phyloP scores from a whole-genome alignment of 1,140 invertebrate species.

The Platyura marginata region DNA sequence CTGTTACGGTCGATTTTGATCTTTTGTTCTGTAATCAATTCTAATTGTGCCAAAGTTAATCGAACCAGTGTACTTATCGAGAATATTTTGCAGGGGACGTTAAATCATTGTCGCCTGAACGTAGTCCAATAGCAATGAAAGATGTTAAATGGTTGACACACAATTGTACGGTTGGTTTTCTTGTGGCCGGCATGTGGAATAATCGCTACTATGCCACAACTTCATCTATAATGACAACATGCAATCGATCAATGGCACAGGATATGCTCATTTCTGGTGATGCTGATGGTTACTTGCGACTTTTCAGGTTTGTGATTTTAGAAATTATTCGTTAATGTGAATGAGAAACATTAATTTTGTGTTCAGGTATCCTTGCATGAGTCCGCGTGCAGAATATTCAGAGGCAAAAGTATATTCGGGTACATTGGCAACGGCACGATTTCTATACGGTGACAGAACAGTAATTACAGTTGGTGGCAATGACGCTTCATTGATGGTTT shows the following conservation, averaged over 20 bases:
- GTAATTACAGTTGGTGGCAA: constrained; percentile 78
- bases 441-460: constrained; percentile 69
- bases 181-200: constrained; percentile 80
- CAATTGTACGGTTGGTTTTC: constrained; percentile 65
- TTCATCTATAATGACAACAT: constrained; percentile 54
- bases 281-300: constrained; percentile 74
- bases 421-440: constrained; percentile 60
- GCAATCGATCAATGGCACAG: constrained; percentile 59
- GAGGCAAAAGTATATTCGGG: constrained; percentile 80
- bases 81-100: constrained; percentile 55
- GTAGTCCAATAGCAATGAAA: constrained; percentile 71
- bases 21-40: constrained; percentile 61
- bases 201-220: constrained; percentile 71
- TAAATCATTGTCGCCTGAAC: constrained; percentile 61
- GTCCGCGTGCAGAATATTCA: constrained; percentile 67
- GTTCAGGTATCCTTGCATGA: constrained; percentile 60
- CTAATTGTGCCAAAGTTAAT: background rate
- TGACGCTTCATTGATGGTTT: constrained; percentile 82
- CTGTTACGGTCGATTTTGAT: constrained; percentile 84
- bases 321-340: background rate
- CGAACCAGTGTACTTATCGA: background rate
- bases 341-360: constrained; percentile 2
- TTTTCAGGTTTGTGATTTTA: constrained; percentile 44
- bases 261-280: constrained; percentile 74
- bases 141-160: constrained; percentile 77